Conservation (phyloP, 2,888 invertebrate species). For the Orthosia gothica region DNA sequence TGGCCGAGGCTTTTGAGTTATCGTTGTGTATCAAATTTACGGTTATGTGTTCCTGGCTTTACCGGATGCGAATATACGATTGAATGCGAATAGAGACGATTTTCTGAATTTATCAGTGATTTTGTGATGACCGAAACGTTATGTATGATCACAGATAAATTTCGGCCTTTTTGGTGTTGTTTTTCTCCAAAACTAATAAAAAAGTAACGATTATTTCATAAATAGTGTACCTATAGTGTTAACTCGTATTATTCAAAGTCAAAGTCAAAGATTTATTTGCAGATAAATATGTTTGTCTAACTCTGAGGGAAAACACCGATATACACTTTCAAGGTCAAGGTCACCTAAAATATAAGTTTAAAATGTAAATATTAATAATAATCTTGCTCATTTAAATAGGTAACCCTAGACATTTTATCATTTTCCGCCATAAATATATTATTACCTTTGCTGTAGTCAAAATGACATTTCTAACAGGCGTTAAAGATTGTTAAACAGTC, state of each 20-base stretch:
- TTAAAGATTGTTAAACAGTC: too few species aligned
- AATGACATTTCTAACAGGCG: too few species aligned
- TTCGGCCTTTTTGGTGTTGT: neutral
- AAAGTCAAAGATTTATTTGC: too few species aligned
- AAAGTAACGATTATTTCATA: too few species aligned
- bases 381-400: neutral
- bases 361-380: neutral
- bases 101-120: slow-evolving; percentile 46
- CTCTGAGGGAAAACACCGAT: neutral
- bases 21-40: slow-evolving; percentile 53
- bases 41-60: slow-evolving; percentile 59
- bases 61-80: slow-evolving; percentile 38
- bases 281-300: too few species aligned
- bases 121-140: slow-evolving; percentile 7
- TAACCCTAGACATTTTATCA: too few species aligned
- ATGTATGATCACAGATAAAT: neutral
- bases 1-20: slow-evolving; percentile 58
- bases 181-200: slow-evolving; percentile 1
- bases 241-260: too few species aligned
- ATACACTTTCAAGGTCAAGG: neutral
- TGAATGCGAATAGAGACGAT: slow-evolving; percentile 34
- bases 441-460: too few species aligned
- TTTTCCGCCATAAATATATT: too few species aligned
- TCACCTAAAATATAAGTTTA: neutral
- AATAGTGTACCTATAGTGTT: too few species aligned